phyloP scores from a whole-genome alignment of 2,888 invertebrate species.

The Coleophora flavipennella region DNA sequence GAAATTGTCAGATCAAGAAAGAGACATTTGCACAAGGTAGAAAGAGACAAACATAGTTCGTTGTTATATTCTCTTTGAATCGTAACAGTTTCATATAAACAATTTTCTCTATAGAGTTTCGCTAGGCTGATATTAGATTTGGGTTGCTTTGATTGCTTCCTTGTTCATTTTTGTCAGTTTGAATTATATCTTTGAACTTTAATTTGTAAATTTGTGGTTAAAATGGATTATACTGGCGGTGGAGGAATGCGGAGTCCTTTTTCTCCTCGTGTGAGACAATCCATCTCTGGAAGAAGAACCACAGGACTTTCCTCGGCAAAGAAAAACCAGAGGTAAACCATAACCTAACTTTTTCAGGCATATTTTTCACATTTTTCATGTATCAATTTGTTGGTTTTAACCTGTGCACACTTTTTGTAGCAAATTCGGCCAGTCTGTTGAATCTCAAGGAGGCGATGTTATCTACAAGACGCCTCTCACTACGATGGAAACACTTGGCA shows the following conservation, averaged over 20 bases:
- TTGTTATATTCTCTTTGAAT: too few relatives aligned
- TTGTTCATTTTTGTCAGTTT: constrained; percentile 15
- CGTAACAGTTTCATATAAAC: too few relatives aligned
- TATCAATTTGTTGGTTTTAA: background rate
- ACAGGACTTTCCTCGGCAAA: constrained; percentile 43
- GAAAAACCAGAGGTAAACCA: constrained; percentile 44
- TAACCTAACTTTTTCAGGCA: constrained; percentile 21
- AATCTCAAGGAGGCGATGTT: constrained; percentile 74
- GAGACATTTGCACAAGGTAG: too few relatives aligned
- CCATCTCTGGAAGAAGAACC: constrained; percentile 46
- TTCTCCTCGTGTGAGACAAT: constrained; percentile 55
- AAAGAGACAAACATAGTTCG: too few relatives aligned
- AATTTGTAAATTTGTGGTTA: constrained; percentile 5
- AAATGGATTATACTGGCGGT: constrained; percentile 53
- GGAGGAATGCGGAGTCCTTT: constrained; percentile 59
- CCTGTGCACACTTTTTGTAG: constrained; percentile 22
- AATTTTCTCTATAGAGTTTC: too few relatives aligned
- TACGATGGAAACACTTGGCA: constrained; percentile 85
- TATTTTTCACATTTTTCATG: background rate
- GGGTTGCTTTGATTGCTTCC: too few relatives aligned
- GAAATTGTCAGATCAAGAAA: too few relatives aligned
- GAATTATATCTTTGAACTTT: constrained; percentile 14
- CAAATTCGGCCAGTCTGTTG: constrained; percentile 38
- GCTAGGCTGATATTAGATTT: too few relatives aligned
- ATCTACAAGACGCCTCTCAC: constrained; percentile 83